Base-by-base conservation (phyloP, 1,140 invertebrate genomes). In the Mya arenaria region DNA sequence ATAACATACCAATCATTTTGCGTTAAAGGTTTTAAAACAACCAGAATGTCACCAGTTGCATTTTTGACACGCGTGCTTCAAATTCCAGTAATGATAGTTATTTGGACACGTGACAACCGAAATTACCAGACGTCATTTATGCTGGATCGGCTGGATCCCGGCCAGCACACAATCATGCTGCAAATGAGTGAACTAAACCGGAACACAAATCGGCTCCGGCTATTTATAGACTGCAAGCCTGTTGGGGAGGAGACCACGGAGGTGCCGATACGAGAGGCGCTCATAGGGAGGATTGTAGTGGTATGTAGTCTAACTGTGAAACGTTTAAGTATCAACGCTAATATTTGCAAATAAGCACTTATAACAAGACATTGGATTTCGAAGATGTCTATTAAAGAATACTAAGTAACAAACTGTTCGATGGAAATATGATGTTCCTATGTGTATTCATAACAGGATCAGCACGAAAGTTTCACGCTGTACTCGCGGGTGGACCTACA, bases 171-270 rank as follows among this genome's bases (percentile, higher is more conserved):
- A 6, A 6, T 80, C 0, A 71, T 80, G 36, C 39, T 80, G 30
- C 65, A 80, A n/a, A 60, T 80, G 66, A 13, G 44, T 1, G 77
- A 80, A 15, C 39, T 80, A 56, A 80, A 80, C 39, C n/a, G 28
- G n/a, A 36, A 69, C 13, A 30, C n/a, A 1, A 80, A 80, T 39
- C n/a, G 56, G 19, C 25, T 80, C n/a, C 30, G 77, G 2, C 56
- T 80, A 39, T 80, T 80, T 23, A 48, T 80, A 30, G 77, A 80
- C 28, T 80, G 77, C 41, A 44, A 69, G 19, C 30, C 62, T 0
- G 58, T 80, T n/a, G 65, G 36, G 3, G 77, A 80, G 62, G 75
- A 79, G 32, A 80, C 23, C 13, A 71, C 77, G 28, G 77, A 80
- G 62, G 66, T 80, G 6, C 77, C 77, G 6, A 69, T 80, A 19